Evolutionary conservation across 1,140 invertebrate species (phyloP).

Genomic region (Drosophila pectinifera): DNA sequence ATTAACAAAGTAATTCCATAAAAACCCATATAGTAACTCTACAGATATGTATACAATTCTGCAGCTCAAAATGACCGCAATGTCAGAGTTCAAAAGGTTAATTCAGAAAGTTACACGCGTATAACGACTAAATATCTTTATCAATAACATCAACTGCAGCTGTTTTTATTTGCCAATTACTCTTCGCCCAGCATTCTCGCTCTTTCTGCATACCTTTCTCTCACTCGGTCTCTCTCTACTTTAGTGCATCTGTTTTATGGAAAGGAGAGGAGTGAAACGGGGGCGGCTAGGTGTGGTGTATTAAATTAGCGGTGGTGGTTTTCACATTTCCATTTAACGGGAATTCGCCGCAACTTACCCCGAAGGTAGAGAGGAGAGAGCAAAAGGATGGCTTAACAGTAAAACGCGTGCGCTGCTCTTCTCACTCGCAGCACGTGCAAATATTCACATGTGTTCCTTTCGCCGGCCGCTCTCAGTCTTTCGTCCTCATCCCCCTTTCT

Average conservation of each 20-base stretch:
- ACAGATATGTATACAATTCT: no score
- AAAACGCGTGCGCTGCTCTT: constrained; percentile 31
- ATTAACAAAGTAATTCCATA: no score
- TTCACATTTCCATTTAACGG: constrained; percentile 10
- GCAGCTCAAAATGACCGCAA: background rate
- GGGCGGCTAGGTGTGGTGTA: constrained; percentile 37
- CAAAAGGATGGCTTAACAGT: background rate
- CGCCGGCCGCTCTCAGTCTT: constrained; percentile 34
- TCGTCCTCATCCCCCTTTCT: background rate
- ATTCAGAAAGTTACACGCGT: constrained; percentile 15
- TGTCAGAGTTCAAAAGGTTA: constrained; percentile 51
- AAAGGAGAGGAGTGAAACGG: background rate
- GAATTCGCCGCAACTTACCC: constrained; percentile 50
- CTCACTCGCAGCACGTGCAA: constrained; percentile 47
- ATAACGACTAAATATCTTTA: constrained; percentile 30
- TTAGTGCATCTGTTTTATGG: constrained; percentile 1
- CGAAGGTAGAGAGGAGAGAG: background rate
- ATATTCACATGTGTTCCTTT: constrained; percentile 53
- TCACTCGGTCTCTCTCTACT: background rate
- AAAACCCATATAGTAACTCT: no score
- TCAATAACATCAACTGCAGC: constrained; percentile 49
- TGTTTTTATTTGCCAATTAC: constrained; percentile 40
- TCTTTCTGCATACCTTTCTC: constrained; percentile 7
- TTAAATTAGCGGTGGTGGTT: constrained; percentile 36
- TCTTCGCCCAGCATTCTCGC: constrained; percentile 6